A percentile compares a stretch with the other conserved stretches of the same genome.
Conservation (phyloP, 2,888 invertebrate species). For the Sarcophaga carnaria region DNA sequence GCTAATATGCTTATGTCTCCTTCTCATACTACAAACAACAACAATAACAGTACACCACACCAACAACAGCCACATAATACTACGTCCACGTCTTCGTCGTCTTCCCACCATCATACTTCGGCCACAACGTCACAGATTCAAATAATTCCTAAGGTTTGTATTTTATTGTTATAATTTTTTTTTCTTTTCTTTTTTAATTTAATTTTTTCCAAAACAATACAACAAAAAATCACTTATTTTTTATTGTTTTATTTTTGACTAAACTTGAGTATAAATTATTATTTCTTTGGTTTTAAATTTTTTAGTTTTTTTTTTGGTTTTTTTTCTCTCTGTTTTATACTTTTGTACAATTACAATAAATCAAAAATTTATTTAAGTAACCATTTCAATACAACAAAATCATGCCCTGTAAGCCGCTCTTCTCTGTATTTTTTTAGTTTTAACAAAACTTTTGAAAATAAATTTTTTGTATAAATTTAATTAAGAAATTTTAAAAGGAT, state of each 20-base stretch:
- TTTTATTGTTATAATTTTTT: constrained; percentile 76
- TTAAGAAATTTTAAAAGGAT: no score
- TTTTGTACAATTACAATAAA: no score
- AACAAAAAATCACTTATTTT: constrained; percentile 29
- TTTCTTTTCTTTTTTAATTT: constrained; percentile 49
- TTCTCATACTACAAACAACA: constrained; percentile 80
- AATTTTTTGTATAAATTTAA: no score
- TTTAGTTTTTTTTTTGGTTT: no score
- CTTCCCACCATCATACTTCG: constrained; percentile 72
- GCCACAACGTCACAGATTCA: constrained; percentile 81
- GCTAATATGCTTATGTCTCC: constrained; percentile 81
- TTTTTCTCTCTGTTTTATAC: no score
- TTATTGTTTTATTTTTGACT: constrained; percentile 20
- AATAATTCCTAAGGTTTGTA: constrained; percentile 81
- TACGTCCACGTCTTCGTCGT: constrained; percentile 70
- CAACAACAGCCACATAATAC: constrained; percentile 68
- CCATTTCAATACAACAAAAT: no score
- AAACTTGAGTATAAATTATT: not conserved
- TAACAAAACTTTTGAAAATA: no score
- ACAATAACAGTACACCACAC: constrained; percentile 59
- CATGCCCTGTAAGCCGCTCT: no score
- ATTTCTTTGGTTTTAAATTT: no score
- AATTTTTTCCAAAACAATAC: no score
- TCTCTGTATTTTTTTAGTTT: no score
- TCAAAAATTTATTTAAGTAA: no score